These are phyloP conservation scores for Kradibia gibbosae DNA, from an alignment of 1,140 invertebrate genomes.

Conservation along the genomic window DNA sequence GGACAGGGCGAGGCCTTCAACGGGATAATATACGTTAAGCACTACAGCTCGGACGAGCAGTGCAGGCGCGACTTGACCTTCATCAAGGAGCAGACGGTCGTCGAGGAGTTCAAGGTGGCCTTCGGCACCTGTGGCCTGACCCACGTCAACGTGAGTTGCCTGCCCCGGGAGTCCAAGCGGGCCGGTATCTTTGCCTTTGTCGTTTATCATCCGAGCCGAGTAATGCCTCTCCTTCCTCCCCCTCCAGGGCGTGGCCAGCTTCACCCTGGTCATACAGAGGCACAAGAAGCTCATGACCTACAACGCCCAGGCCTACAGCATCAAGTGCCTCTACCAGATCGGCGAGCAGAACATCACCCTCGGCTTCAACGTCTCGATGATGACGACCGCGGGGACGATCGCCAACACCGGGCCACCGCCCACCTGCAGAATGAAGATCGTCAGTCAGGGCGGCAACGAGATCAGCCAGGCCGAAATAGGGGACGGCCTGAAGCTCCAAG, in stretches of 20 bases:
- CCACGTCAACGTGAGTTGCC: slow-evolving; percentile 85
- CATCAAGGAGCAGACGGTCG: slow-evolving; percentile 54
- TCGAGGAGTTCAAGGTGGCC: slow-evolving; percentile 90
- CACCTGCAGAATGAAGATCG: slow-evolving; percentile 93
- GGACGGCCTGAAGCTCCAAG: slow-evolving; percentile 91
- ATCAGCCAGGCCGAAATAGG: slow-evolving; percentile 94
- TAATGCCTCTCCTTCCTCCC: slow-evolving; percentile 39
- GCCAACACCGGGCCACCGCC: slow-evolving; percentile 95
- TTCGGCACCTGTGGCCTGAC: slow-evolving; percentile 93
- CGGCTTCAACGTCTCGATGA: slow-evolving; percentile 95
- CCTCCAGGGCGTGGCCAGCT: slow-evolving; percentile 87
- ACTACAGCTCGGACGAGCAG: slow-evolving; percentile 92
- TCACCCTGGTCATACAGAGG: slow-evolving; percentile 94
- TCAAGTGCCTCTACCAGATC: slow-evolving; percentile 94
- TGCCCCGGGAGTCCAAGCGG: background rate
- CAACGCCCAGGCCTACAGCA: slow-evolving; percentile 94
- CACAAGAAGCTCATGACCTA: slow-evolving; percentile 96
- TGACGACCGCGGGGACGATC: slow-evolving; percentile 94
- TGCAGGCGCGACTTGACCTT: slow-evolving; percentile 77
- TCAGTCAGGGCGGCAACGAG: slow-evolving; percentile 88
- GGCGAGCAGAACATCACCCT: slow-evolving; percentile 94
- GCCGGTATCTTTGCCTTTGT: slow-evolving; percentile 8
- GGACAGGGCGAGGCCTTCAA: slow-evolving; percentile 83
- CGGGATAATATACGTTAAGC: slow-evolving; percentile 94
- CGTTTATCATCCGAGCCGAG: background rate